These are phyloP conservation scores for Agriopis leucophaearia DNA, from an alignment of 2,888 invertebrate genomes.

Conservation along the genomic window DNA sequence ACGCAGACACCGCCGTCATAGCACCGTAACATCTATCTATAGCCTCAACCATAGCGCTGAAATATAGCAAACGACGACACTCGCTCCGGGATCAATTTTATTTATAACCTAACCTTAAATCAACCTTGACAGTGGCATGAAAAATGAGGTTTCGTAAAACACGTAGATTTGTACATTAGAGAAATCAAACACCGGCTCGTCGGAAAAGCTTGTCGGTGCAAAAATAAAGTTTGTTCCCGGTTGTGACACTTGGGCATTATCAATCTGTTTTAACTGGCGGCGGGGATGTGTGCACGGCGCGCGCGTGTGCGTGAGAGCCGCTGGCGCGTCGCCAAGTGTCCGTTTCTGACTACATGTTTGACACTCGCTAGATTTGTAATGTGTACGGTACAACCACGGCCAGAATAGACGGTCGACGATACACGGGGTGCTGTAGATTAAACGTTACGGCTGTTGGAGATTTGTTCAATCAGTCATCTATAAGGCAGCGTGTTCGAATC, in stretches of 20 bases:
- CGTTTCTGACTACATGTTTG: slow-evolving; percentile 38
- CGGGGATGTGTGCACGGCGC: slow-evolving; percentile 54
- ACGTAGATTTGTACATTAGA: slow-evolving; percentile 61
- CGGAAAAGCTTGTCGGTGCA: slow-evolving; percentile 62
- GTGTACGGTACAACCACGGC: slow-evolving; percentile 33
- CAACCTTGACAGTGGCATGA: slow-evolving; percentile 85
- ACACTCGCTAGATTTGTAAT: slow-evolving; percentile 33
- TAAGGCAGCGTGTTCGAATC: not conserved
- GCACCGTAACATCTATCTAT: slow-evolving; percentile 54
- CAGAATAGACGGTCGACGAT: slow-evolving; percentile 36
- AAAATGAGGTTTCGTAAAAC: slow-evolving; percentile 63
- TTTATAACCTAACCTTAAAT: slow-evolving; percentile 84
- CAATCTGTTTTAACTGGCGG: slow-evolving; percentile 81
- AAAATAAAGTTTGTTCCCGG: slow-evolving; percentile 74
- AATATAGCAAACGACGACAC: slow-evolving; percentile 66
- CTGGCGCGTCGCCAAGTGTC: slow-evolving; percentile 56
- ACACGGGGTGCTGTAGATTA: slow-evolving; percentile 22
- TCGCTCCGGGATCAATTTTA: slow-evolving; percentile 63
- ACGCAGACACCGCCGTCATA: slow-evolving; percentile 43
- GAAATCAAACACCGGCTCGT: slow-evolving; percentile 72
- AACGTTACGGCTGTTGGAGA: slow-evolving; percentile 18
- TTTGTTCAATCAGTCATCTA: slow-evolving; percentile 13
- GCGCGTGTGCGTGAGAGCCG: slow-evolving; percentile 49
- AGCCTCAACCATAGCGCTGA: slow-evolving; percentile 57
- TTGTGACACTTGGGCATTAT: slow-evolving; percentile 83